These are phyloP conservation scores for Schizothorax lantsangensis DNA, from an alignment of 2,797 vertebrate species.

Conservation along the genomic window DNA sequence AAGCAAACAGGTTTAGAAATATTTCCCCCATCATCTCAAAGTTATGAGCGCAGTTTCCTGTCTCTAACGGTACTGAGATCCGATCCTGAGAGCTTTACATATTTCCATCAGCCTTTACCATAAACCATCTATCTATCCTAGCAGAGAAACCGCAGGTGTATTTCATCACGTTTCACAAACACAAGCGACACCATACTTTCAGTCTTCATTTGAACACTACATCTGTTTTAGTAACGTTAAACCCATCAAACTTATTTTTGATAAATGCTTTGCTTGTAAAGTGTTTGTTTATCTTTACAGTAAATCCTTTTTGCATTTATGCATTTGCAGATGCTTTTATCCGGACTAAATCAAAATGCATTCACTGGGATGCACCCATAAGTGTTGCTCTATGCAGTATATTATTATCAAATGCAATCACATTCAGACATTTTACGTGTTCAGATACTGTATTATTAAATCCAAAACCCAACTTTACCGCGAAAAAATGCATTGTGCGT, in stretches of 20 bases:
- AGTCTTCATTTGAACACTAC: neutral
- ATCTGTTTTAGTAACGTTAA: neutral
- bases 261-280: neutral
- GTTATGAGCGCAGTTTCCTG: constrained; percentile 2
- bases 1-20: neutral
- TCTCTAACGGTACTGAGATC: constrained; percentile 1
- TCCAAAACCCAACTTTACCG: neutral
- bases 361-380: neutral
- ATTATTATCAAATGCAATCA: neutral
- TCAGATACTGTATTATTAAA: neutral
- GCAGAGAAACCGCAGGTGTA: constrained; percentile 1
- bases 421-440: neutral
- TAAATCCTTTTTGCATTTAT: neutral
- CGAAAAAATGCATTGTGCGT: neutral
- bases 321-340: neutral
- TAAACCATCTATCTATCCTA: neutral
- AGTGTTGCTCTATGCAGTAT: neutral
- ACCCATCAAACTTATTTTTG: neutral
- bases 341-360: neutral
- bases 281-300: neutral
- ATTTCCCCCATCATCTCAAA: neutral
- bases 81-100: neutral
- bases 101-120: neutral
- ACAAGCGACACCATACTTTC: neutral
- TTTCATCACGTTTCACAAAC: constrained; percentile 2